Base-by-base conservation (phyloP, 1,140 invertebrate species). In the Drosophila sucinea region DNA sequence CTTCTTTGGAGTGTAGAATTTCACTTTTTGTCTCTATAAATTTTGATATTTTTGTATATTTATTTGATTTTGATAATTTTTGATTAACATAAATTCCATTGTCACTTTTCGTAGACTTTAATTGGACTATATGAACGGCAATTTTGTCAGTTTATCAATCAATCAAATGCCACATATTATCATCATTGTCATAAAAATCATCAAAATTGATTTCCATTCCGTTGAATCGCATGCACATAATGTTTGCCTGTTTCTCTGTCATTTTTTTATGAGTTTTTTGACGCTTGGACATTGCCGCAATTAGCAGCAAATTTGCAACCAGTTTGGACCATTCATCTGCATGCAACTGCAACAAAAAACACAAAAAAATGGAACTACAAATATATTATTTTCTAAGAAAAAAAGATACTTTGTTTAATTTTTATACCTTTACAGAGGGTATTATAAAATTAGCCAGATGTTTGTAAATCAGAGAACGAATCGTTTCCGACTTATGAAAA, bases 61-160 rank as follows among this genome's bases (percentile, higher is more conserved):
- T 57, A 58, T 79, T 55, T 30, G 60, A 17, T 17, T 79, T 60
- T 81, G 57, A 63, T 54, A 51, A 44, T 57, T 78, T 17, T 79
- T 79, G 83, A 86, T 86, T 86, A 83, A 78, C 82, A 86, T 79
- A 86, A 81, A 79, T 79, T 87, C 67, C 38, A 57, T 62, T 56
- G 73, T 75, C 66, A 67, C 74, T 77, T 71, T 44, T 35, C 10
- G 33, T 10, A 64, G 55, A 44, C 63, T 79, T 75, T 86, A 82
- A 86, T 87, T 85, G 79, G 68, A 82, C 67, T 65, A 23, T 44
- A 60, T 61, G 41, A 69, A 54, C 54, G 61, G 47, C 63, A 61
- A 68, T 74, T 86, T 67, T n/a, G 68, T 38, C 66, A 78, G 82
- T 87, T 79, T 64, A 82, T 85, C 73, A 72, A 81, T 86, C 71